Evolutionary conservation across 2,888 invertebrate genomes (phyloP).

Genomic region (Euclidia mi): DNA sequence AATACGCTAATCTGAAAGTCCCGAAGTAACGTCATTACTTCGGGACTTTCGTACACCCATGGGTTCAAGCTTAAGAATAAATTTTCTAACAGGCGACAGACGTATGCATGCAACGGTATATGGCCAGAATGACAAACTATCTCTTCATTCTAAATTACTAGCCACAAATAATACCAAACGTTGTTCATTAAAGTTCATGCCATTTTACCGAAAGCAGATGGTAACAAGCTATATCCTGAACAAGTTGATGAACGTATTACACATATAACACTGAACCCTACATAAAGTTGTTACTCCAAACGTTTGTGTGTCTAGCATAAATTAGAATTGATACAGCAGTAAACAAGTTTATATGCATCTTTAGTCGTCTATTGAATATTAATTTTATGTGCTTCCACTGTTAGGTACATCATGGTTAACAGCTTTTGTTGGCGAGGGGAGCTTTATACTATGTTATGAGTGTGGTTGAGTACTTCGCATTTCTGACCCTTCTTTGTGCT

Average conservation of each 20-base stretch:
- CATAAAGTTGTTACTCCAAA: conserved; percentile 23
- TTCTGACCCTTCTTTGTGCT: background rate
- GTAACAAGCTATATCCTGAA: too few relatives aligned
- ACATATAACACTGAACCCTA: conserved; percentile 1
- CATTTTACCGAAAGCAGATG: too few relatives aligned
- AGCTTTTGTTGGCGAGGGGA: conserved; percentile 6
- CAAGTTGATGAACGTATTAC: conserved; percentile 4
- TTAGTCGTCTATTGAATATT: conserved; percentile 49
- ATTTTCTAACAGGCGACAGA: too few relatives aligned
- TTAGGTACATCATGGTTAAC: conserved; percentile 21
- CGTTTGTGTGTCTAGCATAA: conserved; percentile 43
- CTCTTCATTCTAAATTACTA: too few relatives aligned
- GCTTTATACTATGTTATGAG: background rate
- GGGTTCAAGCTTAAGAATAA: too few relatives aligned
- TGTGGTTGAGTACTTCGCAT: background rate
- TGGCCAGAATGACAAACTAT: too few relatives aligned
- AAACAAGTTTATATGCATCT: conserved; percentile 50
- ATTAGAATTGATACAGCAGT: conserved; percentile 49
- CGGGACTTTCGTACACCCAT: too few relatives aligned
- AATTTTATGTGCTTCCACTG: conserved; percentile 49
- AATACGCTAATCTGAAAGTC: too few relatives aligned
- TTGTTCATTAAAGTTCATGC: too few relatives aligned
- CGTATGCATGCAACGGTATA: too few relatives aligned
- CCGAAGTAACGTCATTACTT: too few relatives aligned
- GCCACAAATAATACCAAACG: too few relatives aligned